These are phyloP conservation scores for Hemiscyllium ocellatum DNA, from an alignment of 2,113 vertebrate species.

Conservation along the genomic window DNA sequence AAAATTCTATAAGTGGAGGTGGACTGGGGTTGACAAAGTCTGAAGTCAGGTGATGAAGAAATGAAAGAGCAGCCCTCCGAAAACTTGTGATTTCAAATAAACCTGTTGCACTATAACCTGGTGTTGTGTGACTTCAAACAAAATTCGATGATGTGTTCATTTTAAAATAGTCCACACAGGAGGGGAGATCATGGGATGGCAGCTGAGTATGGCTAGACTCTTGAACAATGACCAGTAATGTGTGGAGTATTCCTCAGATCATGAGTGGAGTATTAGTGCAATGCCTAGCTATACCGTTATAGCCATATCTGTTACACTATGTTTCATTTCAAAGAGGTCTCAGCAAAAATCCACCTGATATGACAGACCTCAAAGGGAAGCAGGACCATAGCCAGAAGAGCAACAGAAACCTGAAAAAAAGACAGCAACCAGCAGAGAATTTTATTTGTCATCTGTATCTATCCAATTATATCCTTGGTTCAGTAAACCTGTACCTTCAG, in stretches of 20 bases:
- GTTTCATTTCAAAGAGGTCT: neutral
- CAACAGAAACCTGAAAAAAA: neutral
- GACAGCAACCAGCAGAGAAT: neutral
- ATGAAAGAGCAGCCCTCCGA: no score
- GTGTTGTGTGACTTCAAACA: no score
- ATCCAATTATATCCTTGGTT: neutral
- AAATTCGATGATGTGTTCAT: neutral
- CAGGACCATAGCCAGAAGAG: neutral
- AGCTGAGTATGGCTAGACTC: neutral
- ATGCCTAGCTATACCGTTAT: neutral
- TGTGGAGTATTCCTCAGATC: neutral
- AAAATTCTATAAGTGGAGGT: neutral
- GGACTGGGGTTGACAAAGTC: no score
- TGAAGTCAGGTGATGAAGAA: no score
- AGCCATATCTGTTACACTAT: neutral
- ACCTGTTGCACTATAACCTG: no score
- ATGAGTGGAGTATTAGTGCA: neutral
- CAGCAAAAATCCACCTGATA: neutral
- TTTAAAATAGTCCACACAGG: neutral
- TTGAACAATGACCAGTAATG: neutral
- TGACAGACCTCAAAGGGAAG: neutral
- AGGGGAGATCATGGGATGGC: neutral
- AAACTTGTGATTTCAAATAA: no score
- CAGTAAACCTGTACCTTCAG: neutral
- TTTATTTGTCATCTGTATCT: neutral